Conservation (phyloP, 2,888 invertebrate species). For the Tinea trinotella region DNA sequence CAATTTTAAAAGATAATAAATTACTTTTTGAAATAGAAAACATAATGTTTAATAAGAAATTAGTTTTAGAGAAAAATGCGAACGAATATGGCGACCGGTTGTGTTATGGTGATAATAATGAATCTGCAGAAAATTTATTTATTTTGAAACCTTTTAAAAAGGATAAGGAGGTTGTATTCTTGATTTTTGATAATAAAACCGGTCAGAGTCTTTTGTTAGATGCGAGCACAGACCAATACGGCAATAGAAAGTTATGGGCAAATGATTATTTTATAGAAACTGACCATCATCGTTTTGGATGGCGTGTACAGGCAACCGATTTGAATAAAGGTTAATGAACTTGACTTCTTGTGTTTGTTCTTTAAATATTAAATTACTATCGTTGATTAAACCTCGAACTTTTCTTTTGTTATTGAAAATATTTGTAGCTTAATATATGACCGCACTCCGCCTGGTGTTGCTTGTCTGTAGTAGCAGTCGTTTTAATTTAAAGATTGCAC, state of each 20-base stretch:
- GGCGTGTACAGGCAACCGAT: too few species aligned
- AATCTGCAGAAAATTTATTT: slow-evolving; percentile 26
- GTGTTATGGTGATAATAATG: slow-evolving; percentile 27
- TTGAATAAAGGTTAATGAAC: too few species aligned
- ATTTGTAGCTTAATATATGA: too few species aligned
- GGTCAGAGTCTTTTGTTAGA: slow-evolving; percentile 30
- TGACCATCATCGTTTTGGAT: background rate
- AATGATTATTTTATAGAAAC: slow-evolving; percentile 8
- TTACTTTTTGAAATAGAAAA: slow-evolving; percentile 32
- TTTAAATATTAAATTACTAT: too few species aligned
- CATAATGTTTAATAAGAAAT: slow-evolving; percentile 27
- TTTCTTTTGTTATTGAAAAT: too few species aligned
- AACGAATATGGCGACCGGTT: slow-evolving; percentile 28
- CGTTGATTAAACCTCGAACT: too few species aligned
- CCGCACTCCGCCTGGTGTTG: too few species aligned
- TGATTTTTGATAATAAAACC: slow-evolving; percentile 29
- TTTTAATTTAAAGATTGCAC: too few species aligned
- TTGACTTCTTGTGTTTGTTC: too few species aligned
- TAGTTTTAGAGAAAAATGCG: slow-evolving; percentile 28
- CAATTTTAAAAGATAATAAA: slow-evolving; percentile 28
- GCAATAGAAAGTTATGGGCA: slow-evolving; percentile 29
- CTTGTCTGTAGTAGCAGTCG: too few species aligned
- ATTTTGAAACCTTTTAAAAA: slow-evolving; percentile 29
- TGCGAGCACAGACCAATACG: slow-evolving; percentile 21
- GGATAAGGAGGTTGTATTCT: slow-evolving; percentile 28